A percentile compares a stretch with the other conserved stretches of the same genome.
These are phyloP conservation scores for Leucoma salicis DNA, from an alignment of 2,888 invertebrate species.

Conservation along the genomic window DNA sequence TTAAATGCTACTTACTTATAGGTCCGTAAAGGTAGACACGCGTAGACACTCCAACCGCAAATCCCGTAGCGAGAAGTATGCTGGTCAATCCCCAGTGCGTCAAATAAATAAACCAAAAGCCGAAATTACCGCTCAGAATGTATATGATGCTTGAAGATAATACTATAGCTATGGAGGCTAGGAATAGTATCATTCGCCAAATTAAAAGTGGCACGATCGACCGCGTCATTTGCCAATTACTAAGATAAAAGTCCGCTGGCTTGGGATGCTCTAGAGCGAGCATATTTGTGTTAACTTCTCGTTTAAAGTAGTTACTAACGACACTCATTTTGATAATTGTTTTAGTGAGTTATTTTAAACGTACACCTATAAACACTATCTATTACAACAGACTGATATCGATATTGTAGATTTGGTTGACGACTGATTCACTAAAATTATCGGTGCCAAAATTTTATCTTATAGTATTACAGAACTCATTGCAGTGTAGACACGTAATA, in stretches of 20 bases:
- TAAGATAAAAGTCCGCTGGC: conserved; percentile 64
- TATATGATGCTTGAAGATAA: conserved; percentile 57
- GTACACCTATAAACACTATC: conserved; percentile 31
- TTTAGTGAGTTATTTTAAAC: conserved; percentile 11
- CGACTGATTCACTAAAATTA: conserved; percentile 42
- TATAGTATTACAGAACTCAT: conserved; percentile 9
- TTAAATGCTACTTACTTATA: conserved; percentile 56
- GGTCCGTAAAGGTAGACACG: conserved; percentile 65
- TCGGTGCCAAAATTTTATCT: conserved; percentile 32
- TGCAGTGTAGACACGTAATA: conserved; percentile 2
- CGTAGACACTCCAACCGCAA: conserved; percentile 58
- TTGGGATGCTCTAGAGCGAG: conserved; percentile 59
- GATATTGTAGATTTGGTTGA: conserved; percentile 27
- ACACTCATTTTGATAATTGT: conserved; percentile 53
- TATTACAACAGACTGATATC: conserved; percentile 36
- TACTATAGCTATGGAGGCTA: conserved; percentile 55
- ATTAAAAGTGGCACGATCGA: conserved; percentile 64
- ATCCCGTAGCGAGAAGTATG: conserved; percentile 57
- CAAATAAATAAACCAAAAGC: conserved; percentile 77
- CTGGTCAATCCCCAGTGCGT: conserved; percentile 78
- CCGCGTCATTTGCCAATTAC: conserved; percentile 67
- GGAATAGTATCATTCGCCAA: conserved; percentile 59
- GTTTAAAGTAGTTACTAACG: conserved; percentile 58
- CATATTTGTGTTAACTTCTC: conserved; percentile 55
- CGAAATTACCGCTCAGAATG: conserved; percentile 40